phyloP scores from a whole-genome alignment of 1,140 invertebrate genomes.

The Tribolium castaneum region DNA sequence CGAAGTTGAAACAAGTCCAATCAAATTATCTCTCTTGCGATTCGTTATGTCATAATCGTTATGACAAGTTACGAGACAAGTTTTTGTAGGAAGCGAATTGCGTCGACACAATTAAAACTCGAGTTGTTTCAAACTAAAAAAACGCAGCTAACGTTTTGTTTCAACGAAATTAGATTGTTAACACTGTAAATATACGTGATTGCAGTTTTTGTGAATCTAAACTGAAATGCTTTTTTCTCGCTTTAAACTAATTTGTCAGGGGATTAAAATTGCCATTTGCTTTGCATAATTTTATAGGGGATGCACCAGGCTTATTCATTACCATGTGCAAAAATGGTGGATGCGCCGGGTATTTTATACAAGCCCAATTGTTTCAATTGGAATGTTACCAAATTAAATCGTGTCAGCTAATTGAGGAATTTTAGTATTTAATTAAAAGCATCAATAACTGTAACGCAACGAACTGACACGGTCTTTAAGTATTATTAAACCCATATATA shows the following conservation, averaged over 20 bases:
- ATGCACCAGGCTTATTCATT: not conserved
- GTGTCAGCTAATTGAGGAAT: not conserved
- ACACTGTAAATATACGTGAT: constrained; percentile 14
- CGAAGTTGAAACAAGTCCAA: constrained; percentile 30
- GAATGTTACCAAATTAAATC: too few species aligned
- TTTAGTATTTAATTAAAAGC: not conserved
- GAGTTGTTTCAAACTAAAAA: not conserved
- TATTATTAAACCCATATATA: too few species aligned
- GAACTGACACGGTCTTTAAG: too few species aligned
- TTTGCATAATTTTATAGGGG: not conserved
- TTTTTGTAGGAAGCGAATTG: constrained; percentile 19
- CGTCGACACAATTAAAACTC: constrained; percentile 26
- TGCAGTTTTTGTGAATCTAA: constrained; percentile 9
- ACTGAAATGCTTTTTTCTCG: not conserved
- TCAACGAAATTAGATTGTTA: constrained; percentile 19
- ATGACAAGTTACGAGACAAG: constrained; percentile 28
- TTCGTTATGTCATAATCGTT: constrained; percentile 32
- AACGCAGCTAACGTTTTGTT: constrained; percentile 11
- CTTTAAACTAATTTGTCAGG: not conserved
- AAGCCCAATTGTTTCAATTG: too few species aligned
- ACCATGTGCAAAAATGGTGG: constrained; percentile 4
- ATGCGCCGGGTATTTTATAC: not conserved
- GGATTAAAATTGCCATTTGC: not conserved
- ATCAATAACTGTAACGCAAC: too few species aligned
- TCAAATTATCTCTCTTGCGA: constrained; percentile 21